These are phyloP conservation scores for Malacoctenus gilli DNA, from an alignment of 2,797 vertebrate genomes.

Conservation along the genomic window DNA sequence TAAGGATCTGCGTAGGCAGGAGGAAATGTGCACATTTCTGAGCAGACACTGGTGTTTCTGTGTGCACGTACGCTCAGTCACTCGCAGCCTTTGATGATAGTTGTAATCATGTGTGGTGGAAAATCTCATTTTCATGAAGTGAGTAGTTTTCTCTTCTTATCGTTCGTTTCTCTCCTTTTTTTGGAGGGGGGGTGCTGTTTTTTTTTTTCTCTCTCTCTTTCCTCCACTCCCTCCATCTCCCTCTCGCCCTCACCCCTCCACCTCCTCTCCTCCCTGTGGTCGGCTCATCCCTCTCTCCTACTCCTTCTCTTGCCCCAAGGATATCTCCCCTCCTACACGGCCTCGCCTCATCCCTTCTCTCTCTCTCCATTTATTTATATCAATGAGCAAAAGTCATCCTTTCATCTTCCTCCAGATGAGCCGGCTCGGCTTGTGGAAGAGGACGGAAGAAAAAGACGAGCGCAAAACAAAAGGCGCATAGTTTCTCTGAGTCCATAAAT, in stretches of 20 bases:
- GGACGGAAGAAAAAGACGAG: conserved; percentile 66
- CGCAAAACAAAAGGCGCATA: conserved; percentile 55
- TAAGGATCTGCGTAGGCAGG: conserved; percentile 16
- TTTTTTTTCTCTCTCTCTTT: conserved; percentile 15
- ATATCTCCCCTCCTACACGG: conserved; percentile 78
- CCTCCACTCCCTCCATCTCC: conserved; percentile 44
- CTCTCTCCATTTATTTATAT: conserved; percentile 81
- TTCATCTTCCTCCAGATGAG: conserved; percentile 83
- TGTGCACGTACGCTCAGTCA: conserved; percentile 25
- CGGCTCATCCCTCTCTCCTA: conserved; percentile 73
- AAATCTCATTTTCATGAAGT: conserved; percentile 58
- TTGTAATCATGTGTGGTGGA: conserved; percentile 53
- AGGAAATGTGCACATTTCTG: conserved; percentile 10
- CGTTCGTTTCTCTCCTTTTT: no score
- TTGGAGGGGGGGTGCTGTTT: no score
- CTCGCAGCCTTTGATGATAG: conserved; percentile 41
- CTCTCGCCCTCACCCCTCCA: conserved; percentile 61
- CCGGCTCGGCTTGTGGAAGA: conserved; percentile 73
- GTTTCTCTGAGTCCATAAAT: conserved; percentile 65
- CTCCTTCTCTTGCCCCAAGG: conserved; percentile 76
- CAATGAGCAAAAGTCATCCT: conserved; percentile 80
- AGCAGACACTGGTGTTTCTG: conserved; percentile 6
- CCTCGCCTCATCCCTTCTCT: conserved; percentile 68
- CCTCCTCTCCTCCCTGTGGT: conserved; percentile 70
- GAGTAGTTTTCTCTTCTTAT: no score